Conservation (phyloP, 2,888 invertebrate species). For the Beris chalybata region DNA sequence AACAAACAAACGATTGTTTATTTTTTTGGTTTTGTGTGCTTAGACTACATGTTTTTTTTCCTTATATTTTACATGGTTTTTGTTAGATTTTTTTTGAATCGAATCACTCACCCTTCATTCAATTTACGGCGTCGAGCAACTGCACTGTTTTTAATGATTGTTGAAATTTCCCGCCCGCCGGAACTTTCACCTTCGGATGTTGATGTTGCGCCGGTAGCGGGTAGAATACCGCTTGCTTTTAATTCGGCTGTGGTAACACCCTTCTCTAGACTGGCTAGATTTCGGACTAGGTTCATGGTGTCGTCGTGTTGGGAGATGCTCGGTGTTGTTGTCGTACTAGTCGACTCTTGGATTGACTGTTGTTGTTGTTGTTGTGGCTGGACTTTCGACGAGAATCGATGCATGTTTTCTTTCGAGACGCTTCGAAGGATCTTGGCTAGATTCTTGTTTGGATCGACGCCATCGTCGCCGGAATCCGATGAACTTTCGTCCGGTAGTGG, state of each 20-base stretch:
- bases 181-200: slow-evolving; percentile 59
- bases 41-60: too few relatives aligned
- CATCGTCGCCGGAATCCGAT: slow-evolving; percentile 35
- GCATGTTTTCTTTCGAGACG: slow-evolving; percentile 50
- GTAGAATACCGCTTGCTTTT: slow-evolving; percentile 27
- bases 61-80: too few relatives aligned
- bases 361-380: slow-evolving; percentile 1
- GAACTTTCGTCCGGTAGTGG: slow-evolving; percentile 37
- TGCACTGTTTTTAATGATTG: slow-evolving; percentile 58
- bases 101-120: slow-evolving; percentile 58
- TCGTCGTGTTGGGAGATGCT: slow-evolving; percentile 47
- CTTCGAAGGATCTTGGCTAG: slow-evolving; percentile 50
- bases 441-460: slow-evolving; percentile 48
- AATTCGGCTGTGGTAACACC: slow-evolving; percentile 31
- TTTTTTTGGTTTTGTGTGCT: too few relatives aligned
- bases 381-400: slow-evolving; percentile 35
- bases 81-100: background rate
- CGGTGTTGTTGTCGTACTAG: background rate
- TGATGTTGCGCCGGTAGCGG: slow-evolving; percentile 43
- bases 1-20: too few relatives aligned
- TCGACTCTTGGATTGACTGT: background rate
- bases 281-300: slow-evolving; percentile 52
- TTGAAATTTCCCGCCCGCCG: slow-evolving; percentile 57
- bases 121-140: slow-evolving; percentile 56
- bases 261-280: slow-evolving; percentile 50